Percentiles rank a stretch among this genome's conserved stretches.
Conservation (phyloP, 2,797 vertebrate genomes). For the Xiphorhynchus erythropygius region DNA sequence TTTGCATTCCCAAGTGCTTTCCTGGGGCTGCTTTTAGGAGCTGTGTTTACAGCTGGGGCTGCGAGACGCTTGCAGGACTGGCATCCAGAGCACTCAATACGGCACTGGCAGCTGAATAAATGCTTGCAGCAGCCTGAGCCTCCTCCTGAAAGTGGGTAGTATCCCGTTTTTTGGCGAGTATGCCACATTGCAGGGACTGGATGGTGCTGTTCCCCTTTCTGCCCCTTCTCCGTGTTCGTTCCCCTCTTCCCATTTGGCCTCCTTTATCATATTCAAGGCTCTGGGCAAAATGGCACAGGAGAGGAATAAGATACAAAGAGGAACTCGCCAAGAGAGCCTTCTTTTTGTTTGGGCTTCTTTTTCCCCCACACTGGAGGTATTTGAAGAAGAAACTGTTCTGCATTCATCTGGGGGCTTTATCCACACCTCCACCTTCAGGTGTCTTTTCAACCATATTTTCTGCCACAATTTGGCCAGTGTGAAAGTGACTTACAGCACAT, state of each 20-base stretch:
- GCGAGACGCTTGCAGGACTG: background rate
- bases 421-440: background rate
- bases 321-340: background rate
- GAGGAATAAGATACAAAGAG: background rate
- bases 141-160: background rate
- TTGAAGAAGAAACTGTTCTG: background rate
- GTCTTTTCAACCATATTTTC: background rate
- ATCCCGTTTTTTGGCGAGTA: slow-evolving; percentile 15
- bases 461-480: background rate
- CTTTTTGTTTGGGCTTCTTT: background rate
- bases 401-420: background rate
- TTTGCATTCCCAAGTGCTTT: slow-evolving; percentile 52
- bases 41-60: slow-evolving; percentile 33
- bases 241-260: background rate
- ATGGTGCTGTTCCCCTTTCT: background rate
- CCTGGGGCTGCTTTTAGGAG: slow-evolving; percentile 34
- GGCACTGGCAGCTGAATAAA: background rate
- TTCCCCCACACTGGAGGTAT: background rate
- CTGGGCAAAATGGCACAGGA: background rate
- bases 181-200: background rate
- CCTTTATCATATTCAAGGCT: background rate
- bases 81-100: slow-evolving; percentile 1
- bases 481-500: background rate
- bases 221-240: background rate
- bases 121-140: background rate